These are phyloP conservation scores for Anguilla marmorata DNA, from an alignment of 2,797 vertebrate genomes.

Conservation along the genomic window DNA sequence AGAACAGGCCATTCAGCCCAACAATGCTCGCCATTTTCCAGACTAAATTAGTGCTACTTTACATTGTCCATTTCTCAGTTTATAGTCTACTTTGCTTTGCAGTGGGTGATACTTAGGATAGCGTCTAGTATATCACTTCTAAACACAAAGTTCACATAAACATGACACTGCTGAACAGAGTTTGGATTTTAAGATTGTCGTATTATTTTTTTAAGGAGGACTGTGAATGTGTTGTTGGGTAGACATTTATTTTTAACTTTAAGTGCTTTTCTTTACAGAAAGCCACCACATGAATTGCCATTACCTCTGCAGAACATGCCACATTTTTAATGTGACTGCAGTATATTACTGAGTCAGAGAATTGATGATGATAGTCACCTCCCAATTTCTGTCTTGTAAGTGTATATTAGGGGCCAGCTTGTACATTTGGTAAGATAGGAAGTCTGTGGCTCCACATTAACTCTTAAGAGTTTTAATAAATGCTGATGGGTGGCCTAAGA, in stretches of 20 bases:
- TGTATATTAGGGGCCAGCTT: too few species aligned
- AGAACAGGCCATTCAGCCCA: too few species aligned
- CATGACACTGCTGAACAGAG: neutral
- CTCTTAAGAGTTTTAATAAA: neutral
- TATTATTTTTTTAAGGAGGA: neutral
- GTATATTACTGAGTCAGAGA: neutral
- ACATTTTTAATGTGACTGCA: neutral
- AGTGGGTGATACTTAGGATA: too few species aligned
- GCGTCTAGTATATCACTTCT: too few species aligned
- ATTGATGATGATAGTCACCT: neutral
- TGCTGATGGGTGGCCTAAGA: neutral
- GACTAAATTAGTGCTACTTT: too few species aligned
- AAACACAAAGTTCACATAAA: neutral
- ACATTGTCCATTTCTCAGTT: too few species aligned
- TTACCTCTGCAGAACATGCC: neutral
- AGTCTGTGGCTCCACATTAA: neutral
- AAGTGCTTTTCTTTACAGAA: neutral
- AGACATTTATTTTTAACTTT: neutral
- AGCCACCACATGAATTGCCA: neutral
- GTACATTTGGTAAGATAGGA: too few species aligned
- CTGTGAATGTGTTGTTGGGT: neutral
- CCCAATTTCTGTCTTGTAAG: neutral
- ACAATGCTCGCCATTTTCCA: too few species aligned
- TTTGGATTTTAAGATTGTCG: neutral
- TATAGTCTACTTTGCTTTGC: too few species aligned